Base-by-base conservation (phyloP, 2,797 vertebrate genomes). In the Lindbergichthys nudifrons region DNA sequence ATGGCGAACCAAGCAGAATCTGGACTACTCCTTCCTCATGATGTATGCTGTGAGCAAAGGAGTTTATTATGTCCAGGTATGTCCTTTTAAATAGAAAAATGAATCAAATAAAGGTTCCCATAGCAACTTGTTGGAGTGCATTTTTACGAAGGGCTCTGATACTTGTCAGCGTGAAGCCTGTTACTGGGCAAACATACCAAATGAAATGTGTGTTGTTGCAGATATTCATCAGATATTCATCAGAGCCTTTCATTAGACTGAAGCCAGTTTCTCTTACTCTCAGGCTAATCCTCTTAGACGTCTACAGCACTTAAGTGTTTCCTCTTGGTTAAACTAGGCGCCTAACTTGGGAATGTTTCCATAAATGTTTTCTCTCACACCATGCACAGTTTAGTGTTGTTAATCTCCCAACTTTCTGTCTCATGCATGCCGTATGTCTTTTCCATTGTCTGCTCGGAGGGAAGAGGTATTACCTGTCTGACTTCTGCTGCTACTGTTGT, bases 21-120 rank as follows among this genome's bases (percentile, higher is more conserved):
- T 99, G 91, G 98, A 99, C 89, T 99, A 99, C 80, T 99, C 97
- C 85, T 99, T 99, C 91, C 96, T 99, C 70, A 99, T 99, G 98
- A 99, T 99, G 98, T 99, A 99, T 63, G 97, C 97, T 48, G 97
- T 98, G 88, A 97, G 94, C 90, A 99, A 98, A 90, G 98, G 98
- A 1, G 93, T 96, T 84, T 99, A 98, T 89, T 99, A 99, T 81
- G 97, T 99, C 81, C 98, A 99, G 97, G 98, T 99, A 93, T 59
- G 82, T 77, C 15, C 12, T 65, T 50, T 51, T 39, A 15, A 23
- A 41, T 42, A 64, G 42, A 39, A 3, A 9, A 43, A 42, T 15
- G 10, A 63, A 15, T 59, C n/a, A 52, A 41, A 68, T 43, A 30
- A 47, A 51, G 41, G 36, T 75, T 73, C 56, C 67, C 61, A 60